Evolutionary conservation across 2,888 invertebrate genomes (phyloP).

Genomic region (Drosophila buzzatii): DNA sequence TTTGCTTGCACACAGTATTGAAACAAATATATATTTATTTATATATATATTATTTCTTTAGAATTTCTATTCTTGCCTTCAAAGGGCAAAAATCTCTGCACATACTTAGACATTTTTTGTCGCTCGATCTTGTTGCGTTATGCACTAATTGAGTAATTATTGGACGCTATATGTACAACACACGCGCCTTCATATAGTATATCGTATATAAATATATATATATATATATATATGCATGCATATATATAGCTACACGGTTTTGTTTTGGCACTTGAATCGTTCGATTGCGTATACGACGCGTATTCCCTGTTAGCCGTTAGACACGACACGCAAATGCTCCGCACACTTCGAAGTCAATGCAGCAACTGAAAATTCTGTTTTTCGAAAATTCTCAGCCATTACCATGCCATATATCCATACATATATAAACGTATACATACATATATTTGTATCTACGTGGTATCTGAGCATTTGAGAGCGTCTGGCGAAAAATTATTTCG

Average conservation of each 20-base stretch:
- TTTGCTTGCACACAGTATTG: constrained; percentile 49
- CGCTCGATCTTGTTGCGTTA: constrained; percentile 35
- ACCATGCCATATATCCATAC: constrained; percentile 10
- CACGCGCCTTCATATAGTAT: constrained; percentile 50
- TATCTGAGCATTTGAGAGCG: constrained; percentile 68
- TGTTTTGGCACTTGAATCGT: constrained; percentile 45
- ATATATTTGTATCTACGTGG: not conserved
- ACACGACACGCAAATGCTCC: constrained; percentile 48
- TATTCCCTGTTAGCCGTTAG: constrained; percentile 49
- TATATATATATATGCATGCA: constrained; percentile 18
- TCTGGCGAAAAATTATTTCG: constrained; percentile 49
- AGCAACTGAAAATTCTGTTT: constrained; percentile 75
- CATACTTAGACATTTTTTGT: constrained; percentile 76
- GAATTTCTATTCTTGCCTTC: constrained; percentile 40
- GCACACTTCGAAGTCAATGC: constrained; percentile 78
- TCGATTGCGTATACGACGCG: constrained; percentile 76
- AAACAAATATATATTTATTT: not conserved
- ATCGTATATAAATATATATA: constrained; percentile 9
- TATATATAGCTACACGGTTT: constrained; percentile 31
- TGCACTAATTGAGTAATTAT: constrained; percentile 68
- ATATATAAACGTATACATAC: not conserved
- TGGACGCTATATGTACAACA: constrained; percentile 51
- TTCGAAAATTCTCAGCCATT: constrained; percentile 54
- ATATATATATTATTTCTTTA: constrained; percentile 3
- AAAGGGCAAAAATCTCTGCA: constrained; percentile 45